Percentiles rank a stretch among this genome's conserved stretches.
These are phyloP conservation scores for Cochlearius cochlearius DNA, from an alignment of 2,113 vertebrate genomes.

Conservation along the genomic window DNA sequence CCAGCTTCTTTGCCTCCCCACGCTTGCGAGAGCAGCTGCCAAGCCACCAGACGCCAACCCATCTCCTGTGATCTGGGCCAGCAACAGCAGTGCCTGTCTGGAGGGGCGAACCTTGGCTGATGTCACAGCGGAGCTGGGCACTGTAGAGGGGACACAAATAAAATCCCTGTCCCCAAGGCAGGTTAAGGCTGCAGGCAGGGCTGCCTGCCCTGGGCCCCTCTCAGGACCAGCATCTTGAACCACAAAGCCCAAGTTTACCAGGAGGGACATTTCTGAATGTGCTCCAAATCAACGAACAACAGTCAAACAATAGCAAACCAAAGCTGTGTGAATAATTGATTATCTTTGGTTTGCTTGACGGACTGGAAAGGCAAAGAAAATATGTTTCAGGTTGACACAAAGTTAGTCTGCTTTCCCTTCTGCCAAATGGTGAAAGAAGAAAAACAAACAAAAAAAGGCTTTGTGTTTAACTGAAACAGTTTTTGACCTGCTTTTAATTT, in stretches of 20 bases:
- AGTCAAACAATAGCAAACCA: constrained; percentile 28
- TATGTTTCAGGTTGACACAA: constrained; percentile 44
- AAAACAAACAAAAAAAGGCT: background rate
- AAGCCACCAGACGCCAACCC: background rate
- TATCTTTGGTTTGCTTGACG: constrained; percentile 24
- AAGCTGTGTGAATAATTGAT: constrained; percentile 58
- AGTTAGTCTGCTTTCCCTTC: constrained; percentile 25
- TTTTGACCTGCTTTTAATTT: background rate
- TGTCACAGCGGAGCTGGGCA: background rate
- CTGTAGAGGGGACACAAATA: background rate
- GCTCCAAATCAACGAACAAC: background rate
- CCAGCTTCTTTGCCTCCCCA: background rate
- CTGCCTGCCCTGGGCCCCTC: background rate
- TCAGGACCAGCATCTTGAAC: background rate
- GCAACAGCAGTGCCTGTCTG: background rate
- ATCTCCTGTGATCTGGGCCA: background rate
- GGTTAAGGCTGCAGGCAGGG: background rate
- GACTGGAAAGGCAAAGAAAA: constrained; percentile 55
- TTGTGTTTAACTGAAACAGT: background rate
- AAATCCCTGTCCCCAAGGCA: background rate
- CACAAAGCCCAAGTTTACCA: background rate
- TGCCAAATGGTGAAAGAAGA: background rate
- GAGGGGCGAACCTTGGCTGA: background rate
- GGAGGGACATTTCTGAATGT: background rate
- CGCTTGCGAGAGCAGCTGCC: background rate